Conservation (phyloP, 2,113 vertebrate species). For the Phoxinus phoxinus region DNA sequence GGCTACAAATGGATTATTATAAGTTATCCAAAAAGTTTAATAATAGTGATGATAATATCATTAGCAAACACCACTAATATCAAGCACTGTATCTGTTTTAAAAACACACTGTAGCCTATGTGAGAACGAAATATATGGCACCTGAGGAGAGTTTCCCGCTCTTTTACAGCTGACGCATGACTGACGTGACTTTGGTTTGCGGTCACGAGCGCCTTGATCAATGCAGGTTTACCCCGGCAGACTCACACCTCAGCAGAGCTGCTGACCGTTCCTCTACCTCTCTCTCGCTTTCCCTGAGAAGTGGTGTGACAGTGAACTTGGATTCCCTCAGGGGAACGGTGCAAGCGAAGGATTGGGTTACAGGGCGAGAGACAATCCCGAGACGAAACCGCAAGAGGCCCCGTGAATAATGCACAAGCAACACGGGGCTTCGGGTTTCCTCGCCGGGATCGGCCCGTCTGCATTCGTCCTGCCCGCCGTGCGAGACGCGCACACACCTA, state of each 20-base stretch:
- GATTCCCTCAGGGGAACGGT: slow-evolving; percentile 68
- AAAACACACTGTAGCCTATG: neutral
- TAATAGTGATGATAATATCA: neutral
- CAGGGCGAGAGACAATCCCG: slow-evolving; percentile 71
- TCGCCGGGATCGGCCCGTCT: slow-evolving; percentile 48
- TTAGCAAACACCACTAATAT: neutral
- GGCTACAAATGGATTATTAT: neutral
- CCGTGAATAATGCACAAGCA: slow-evolving; percentile 81
- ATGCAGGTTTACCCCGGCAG: neutral
- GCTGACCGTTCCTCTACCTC: slow-evolving; percentile 39
- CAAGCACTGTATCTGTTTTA: neutral
- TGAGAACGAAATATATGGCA: neutral
- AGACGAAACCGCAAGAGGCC: slow-evolving; percentile 69
- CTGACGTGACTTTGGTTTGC: neutral
- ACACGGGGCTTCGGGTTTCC: slow-evolving; percentile 69
- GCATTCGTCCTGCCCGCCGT: slow-evolving; percentile 14
- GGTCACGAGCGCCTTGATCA: neutral
- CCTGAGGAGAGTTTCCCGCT: neutral
- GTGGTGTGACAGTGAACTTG: slow-evolving; percentile 63
- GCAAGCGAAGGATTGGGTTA: slow-evolving; percentile 71
- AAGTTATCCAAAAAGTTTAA: neutral
- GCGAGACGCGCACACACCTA: slow-evolving; percentile 38
- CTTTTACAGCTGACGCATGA: neutral
- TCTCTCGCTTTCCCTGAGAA: slow-evolving; percentile 43
- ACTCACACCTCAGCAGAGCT: slow-evolving; percentile 21